Base-by-base conservation (phyloP, 2,888 invertebrate genomes). In the Drosophila helvetica region DNA sequence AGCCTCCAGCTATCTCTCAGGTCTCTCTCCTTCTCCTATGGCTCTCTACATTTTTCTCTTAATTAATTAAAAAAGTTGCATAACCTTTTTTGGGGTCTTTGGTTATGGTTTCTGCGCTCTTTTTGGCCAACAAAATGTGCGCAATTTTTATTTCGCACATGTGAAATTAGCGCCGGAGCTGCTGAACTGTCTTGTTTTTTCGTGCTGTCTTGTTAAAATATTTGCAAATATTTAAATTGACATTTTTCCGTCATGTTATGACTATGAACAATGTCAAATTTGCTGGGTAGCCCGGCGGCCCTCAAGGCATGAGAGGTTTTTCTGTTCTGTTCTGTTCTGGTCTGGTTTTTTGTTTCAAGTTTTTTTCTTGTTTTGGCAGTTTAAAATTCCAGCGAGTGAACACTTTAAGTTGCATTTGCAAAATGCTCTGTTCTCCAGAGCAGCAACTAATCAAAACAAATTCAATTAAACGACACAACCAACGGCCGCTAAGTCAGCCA, bases 161-260 rank as follows among this genome's bases (percentile, higher is more conserved):
- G 66, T 25, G 73, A 80, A 80, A 80, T 80, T 83, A 80, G 83
- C 74, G 64, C 50, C 51, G 38, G 47, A 17, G 54, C n/a, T 38
- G 15, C 38, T 38, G 15, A 6, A 7, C 38, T 15, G 38, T 38
- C 22, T 6, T 25, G 25, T 1, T 15, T 38, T 38, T 38, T 56
- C 55, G 62, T 60, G 67, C 58, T 74, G 71, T 74, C 79, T 83
- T 80, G 80, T 83, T 77, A 78, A 89, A 88, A 89, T 84, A 84
- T 83, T 88, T 90, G 78, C 77, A 87, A 89, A 90, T 90, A 88
- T 89, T 89, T 89, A 88, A 90, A 89, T 89, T 89, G 86, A 84
- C 89, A 89, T 90, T 89, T 89, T 89, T 82, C 71, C 71, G 56
- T 50, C 74, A 63, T 77, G 68, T 73, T 80, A 71, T 83, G 75